These are phyloP conservation scores for Megaleporinus macrocephalus DNA, from an alignment of 2,113 vertebrate genomes.

Conservation along the genomic window DNA sequence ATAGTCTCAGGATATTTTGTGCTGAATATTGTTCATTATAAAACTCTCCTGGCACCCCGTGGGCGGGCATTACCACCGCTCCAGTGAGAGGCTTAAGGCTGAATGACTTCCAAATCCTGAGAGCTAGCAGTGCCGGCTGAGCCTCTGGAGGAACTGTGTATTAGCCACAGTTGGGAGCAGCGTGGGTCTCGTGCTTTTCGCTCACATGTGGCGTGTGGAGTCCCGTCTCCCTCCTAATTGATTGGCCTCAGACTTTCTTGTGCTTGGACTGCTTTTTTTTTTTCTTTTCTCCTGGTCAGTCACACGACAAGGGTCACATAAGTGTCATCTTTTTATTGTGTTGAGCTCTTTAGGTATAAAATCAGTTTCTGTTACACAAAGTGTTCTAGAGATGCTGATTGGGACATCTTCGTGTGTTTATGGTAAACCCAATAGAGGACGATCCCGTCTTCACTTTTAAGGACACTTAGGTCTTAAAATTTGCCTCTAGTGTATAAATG, in stretches of 20 bases:
- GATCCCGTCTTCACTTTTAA: no score
- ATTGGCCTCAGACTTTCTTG: constrained; percentile 1
- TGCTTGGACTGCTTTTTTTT: background rate
- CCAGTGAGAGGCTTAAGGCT: background rate
- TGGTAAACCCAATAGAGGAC: no score
- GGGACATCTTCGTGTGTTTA: no score
- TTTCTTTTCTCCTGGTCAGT: background rate
- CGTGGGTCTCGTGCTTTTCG: constrained; percentile 8
- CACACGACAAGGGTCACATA: background rate
- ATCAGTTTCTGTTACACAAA: no score
- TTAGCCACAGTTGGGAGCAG: background rate
- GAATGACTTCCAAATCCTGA: background rate
- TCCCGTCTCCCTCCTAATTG: constrained; percentile 15
- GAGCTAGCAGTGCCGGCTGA: background rate
- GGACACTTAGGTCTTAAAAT: no score
- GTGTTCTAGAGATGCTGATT: no score
- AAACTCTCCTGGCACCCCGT: no score
- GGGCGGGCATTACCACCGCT: background rate
- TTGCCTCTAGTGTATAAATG: no score
- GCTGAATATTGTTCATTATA: no score
- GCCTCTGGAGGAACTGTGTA: background rate
- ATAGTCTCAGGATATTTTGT: no score
- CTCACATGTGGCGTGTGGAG: background rate
- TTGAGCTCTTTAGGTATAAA: no score
- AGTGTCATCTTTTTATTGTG: background rate